Evolutionary conservation across 1,140 invertebrate genomes (phyloP).

Genomic region (Apis cerana): DNA sequence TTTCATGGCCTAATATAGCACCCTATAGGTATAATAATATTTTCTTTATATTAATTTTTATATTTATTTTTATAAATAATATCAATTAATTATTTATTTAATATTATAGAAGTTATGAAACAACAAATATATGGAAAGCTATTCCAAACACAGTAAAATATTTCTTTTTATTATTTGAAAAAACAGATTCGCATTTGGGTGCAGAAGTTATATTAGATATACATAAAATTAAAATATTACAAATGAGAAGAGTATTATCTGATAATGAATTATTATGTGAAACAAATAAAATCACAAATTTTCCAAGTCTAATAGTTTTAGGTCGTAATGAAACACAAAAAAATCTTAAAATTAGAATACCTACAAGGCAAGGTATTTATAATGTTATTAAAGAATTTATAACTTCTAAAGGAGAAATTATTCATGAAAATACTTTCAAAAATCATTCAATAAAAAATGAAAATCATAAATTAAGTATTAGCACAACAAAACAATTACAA

Average conservation of each 20-base stretch:
- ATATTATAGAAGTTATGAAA: conserved; percentile 70
- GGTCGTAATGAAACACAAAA: conserved; percentile 74
- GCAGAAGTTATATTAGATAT: conserved; percentile 85
- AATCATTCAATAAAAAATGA: neutral
- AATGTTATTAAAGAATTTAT: conserved; percentile 79
- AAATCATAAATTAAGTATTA: conserved; percentile 8
- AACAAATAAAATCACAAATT: conserved; percentile 78
- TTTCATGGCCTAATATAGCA: conserved; percentile 83
- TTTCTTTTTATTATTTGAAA: conserved; percentile 85
- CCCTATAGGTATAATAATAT: conserved; percentile 80
- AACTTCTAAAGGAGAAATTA: conserved; percentile 72
- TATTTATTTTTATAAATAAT: conserved; percentile 14
- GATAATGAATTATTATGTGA: conserved; percentile 81
- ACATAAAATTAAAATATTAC: conserved; percentile 80
- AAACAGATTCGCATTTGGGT: conserved; percentile 82
- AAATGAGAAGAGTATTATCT: conserved; percentile 82
- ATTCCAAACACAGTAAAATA: conserved; percentile 74
- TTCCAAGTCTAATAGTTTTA: conserved; percentile 82
- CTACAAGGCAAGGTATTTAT: conserved; percentile 76
- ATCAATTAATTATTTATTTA: conserved; percentile 18
- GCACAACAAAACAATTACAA: conserved; percentile 57
- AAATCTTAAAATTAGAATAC: conserved; percentile 75
- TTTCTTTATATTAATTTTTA: conserved; percentile 44
- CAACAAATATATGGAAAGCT: conserved; percentile 79
- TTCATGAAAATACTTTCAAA: conserved; percentile 22